phyloP scores from a whole-genome alignment of 2,797 vertebrate genomes.

The Delichon dasypus region DNA sequence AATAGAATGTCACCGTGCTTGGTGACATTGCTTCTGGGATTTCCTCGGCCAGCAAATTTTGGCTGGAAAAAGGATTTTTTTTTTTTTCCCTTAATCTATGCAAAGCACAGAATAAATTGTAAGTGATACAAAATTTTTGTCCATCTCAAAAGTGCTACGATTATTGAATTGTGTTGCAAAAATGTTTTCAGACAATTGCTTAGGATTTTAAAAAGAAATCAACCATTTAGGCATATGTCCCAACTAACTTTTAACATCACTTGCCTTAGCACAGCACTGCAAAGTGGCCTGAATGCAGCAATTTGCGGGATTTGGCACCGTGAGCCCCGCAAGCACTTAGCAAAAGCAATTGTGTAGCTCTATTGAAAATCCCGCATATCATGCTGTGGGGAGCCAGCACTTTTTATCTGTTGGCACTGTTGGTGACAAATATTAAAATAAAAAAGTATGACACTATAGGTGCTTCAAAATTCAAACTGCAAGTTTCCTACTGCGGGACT shows the following conservation, averaged over 20 bases:
- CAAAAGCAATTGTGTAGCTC: conserved; percentile 64
- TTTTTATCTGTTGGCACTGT: conserved; percentile 67
- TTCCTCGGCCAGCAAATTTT: neutral
- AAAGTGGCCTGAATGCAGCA: conserved; percentile 55
- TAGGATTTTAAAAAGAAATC: neutral
- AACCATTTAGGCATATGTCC: neutral
- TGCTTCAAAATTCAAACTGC: conserved; percentile 72
- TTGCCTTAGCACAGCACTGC: neutral
- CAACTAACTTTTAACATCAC: conserved; percentile 18
- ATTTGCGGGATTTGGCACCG: conserved; percentile 55
- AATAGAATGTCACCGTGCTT: neutral
- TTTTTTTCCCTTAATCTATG: neutral
- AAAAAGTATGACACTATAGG: conserved; percentile 73
- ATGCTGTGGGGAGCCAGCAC: conserved; percentile 64
- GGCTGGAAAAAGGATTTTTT: neutral
- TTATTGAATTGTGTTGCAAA: neutral
- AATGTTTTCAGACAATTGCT: neutral
- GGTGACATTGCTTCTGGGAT: neutral
- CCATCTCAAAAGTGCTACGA: neutral
- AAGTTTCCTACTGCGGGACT: conserved; percentile 72
- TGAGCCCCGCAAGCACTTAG: conserved; percentile 67
- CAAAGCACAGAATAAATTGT: neutral
- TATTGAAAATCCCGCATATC: conserved; percentile 62
- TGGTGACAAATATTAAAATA: conserved; percentile 73
- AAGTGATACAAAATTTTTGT: neutral